Conservation (phyloP, 2,888 invertebrate genomes). For the Eilema caniola region DNA sequence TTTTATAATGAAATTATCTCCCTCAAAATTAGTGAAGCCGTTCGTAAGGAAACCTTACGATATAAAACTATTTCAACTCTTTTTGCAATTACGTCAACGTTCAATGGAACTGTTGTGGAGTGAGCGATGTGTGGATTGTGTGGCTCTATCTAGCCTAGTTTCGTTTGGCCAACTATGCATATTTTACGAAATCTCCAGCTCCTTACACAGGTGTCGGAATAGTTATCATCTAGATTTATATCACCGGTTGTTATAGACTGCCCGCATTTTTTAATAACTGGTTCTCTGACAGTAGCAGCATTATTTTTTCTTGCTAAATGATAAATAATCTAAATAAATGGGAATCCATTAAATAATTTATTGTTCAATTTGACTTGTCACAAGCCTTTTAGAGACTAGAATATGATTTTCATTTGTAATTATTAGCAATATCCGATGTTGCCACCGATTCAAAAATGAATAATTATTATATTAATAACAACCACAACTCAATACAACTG, state of each 20-base stretch:
- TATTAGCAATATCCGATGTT: neutral
- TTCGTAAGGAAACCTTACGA: no score
- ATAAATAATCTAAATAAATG: conserved; percentile 4
- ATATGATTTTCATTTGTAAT: neutral
- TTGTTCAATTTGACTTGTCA: conserved; percentile 3
- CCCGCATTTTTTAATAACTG: neutral
- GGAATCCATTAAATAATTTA: neutral
- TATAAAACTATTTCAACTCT: neutral
- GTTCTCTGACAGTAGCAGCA: neutral
- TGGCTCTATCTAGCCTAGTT: neutral
- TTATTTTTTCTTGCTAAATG: conserved; percentile 1
- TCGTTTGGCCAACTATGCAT: neutral
- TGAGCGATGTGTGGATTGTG: neutral
- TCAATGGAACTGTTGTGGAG: neutral
- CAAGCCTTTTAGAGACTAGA: neutral
- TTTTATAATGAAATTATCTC: neutral
- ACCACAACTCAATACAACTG: neutral
- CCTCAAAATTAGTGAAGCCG: neutral
- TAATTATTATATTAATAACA: neutral
- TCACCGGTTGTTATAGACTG: neutral
- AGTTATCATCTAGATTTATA: neutral
- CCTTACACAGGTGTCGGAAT: neutral
- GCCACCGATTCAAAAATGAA: neutral
- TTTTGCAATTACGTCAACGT: neutral
- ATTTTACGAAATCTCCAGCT: neutral